Conservation (phyloP, 2,113 vertebrate species). For the Tapirus terrestris region DNA sequence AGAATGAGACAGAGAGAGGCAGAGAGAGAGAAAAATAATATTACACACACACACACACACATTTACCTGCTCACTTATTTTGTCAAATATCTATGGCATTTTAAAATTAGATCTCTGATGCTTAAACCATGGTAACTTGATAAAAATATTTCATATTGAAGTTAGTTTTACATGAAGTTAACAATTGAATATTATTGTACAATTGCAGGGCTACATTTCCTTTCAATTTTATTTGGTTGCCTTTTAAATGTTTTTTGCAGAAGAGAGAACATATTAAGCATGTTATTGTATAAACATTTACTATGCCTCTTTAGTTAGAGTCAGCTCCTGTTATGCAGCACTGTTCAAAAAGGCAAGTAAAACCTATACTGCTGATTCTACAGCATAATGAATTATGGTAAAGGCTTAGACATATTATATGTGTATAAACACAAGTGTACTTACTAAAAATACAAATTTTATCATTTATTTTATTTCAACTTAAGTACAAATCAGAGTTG, state of each 20-base stretch:
- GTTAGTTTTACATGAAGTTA: background rate
- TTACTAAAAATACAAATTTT: conserved; percentile 52
- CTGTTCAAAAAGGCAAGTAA: background rate
- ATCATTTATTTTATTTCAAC: conserved; percentile 70
- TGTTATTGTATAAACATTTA: background rate
- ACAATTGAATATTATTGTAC: background rate
- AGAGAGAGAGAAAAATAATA: background rate
- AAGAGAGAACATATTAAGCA: background rate
- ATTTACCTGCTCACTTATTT: background rate
- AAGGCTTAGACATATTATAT: background rate
- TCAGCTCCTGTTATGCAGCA: background rate
- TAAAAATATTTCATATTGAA: background rate
- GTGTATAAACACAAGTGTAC: background rate
- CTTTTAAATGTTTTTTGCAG: background rate
- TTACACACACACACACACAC: background rate
- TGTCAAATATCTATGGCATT: background rate
- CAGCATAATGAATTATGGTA: background rate
- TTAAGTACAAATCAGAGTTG: conserved; percentile 77
- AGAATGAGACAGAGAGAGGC: no score
- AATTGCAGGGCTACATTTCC: background rate
- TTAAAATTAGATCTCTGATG: background rate
- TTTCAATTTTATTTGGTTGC: background rate
- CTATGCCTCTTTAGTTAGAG: background rate
- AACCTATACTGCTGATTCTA: background rate
- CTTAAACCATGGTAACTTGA: background rate